Conservation (phyloP, 2,797 vertebrate species). For the Margarornis squamiger region DNA sequence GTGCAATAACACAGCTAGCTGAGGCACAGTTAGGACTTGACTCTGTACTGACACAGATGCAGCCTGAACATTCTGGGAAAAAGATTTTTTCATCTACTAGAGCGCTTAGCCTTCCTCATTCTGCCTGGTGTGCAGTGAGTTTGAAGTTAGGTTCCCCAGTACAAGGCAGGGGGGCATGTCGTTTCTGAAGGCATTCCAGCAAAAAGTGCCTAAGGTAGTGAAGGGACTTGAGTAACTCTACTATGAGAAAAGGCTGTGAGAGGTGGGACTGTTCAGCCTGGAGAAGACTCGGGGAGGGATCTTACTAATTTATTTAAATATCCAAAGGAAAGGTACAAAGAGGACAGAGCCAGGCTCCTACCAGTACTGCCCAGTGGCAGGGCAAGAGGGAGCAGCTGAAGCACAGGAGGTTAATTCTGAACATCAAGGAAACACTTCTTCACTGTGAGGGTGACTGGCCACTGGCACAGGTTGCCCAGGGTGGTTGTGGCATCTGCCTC, state of each 20-base stretch:
- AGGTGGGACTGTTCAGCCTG: background rate
- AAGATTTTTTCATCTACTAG: background rate
- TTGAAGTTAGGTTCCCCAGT: background rate
- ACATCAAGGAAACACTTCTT: background rate
- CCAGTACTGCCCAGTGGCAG: background rate
- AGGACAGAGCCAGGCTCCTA: background rate
- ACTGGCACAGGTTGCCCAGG: background rate
- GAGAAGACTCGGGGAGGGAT: background rate
- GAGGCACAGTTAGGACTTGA: background rate
- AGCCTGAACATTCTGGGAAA: background rate
- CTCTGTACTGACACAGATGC: background rate
- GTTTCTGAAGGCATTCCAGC: background rate
- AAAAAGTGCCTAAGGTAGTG: background rate
- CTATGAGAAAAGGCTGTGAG: background rate
- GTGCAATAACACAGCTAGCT: background rate
- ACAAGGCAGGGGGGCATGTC: background rate
- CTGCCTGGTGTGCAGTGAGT: background rate
- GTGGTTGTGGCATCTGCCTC: fast-evolving
- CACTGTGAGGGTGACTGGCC: background rate
- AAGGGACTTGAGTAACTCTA: background rate
- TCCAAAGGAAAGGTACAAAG: background rate
- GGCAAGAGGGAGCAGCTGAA: background rate
- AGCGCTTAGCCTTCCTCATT: background rate
- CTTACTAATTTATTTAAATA: fast-evolving
- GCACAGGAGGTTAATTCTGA: background rate